Percentiles rank a stretch among this genome's conserved stretches.
phyloP scores from a whole-genome alignment of 2,113 vertebrate species.

The Cyanoderma ruficeps region DNA sequence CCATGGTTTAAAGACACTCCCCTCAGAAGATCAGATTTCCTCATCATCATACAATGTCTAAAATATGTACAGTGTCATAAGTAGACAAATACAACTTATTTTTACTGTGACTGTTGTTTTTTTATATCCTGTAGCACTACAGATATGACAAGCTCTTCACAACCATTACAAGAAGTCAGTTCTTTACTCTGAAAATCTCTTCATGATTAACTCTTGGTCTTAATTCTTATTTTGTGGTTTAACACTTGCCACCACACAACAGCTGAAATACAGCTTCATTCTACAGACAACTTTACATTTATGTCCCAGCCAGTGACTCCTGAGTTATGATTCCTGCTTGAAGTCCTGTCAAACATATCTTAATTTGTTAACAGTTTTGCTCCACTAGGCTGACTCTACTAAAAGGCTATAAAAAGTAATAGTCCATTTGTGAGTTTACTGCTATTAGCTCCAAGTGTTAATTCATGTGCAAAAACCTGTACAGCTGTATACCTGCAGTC shows the following conservation, averaged over 20 bases:
- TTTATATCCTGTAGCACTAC: not conserved
- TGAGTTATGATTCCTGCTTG: conserved; percentile 5
- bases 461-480: not conserved
- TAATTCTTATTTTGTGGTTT: not conserved
- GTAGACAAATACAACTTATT: not conserved
- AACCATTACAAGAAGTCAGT: not conserved
- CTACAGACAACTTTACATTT: not conserved
- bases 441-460: conserved; percentile 59
- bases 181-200: not conserved
- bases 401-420: conserved; percentile 70
- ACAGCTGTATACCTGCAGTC: not conserved
- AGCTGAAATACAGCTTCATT: not conserved
- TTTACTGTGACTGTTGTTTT: not conserved
- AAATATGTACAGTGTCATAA: not conserved
- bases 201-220: not conserved
- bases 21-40: not conserved
- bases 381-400: conserved; percentile 53
- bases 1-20: not conserved
- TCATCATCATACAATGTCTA: not conserved
- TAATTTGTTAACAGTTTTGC: conserved; percentile 63
- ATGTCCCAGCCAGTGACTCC: not conserved
- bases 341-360: conserved; percentile 40
- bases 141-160: not conserved
- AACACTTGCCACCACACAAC: not conserved
- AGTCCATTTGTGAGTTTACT: conserved; percentile 68